Evolutionary conservation across 2,888 invertebrate species (phyloP).

Genomic region (Noctua fimbriata): DNA sequence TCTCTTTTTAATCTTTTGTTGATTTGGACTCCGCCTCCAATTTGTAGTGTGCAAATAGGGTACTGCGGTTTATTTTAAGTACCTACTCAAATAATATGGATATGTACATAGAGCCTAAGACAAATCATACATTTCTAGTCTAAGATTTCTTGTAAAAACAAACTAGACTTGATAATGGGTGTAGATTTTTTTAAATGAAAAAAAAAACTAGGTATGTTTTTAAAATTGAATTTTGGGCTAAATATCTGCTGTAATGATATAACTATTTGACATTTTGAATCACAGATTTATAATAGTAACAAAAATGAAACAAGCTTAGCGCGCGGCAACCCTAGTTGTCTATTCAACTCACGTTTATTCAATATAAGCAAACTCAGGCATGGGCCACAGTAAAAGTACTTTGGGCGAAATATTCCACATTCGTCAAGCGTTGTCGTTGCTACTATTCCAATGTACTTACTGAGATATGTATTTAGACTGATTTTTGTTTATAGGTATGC

Average conservation of each 20-base stretch:
- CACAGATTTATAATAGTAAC: too few relatives aligned
- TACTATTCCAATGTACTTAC: conserved; percentile 74
- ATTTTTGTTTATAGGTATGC: not conserved
- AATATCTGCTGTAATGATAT: not conserved
- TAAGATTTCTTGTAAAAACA: not conserved
- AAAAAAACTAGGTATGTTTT: not conserved
- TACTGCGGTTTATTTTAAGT: not conserved
- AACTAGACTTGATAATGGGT: not conserved
- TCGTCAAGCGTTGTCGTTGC: conserved; percentile 81
- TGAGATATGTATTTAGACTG: not conserved
- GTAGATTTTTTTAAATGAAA: not conserved
- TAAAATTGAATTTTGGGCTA: too few relatives aligned
- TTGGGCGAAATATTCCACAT: conserved; percentile 87
- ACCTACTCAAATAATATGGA: not conserved
- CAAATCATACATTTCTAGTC: not conserved
- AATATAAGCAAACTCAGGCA: conserved; percentile 90
- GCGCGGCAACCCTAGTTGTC: conserved; percentile 83
- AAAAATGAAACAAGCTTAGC: not conserved
- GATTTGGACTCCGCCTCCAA: conserved; percentile 73
- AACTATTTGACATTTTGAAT: not conserved
- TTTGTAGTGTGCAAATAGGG: conserved; percentile 39
- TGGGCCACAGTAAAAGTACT: conserved; percentile 87
- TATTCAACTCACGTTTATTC: conserved; percentile 91
- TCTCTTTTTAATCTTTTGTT: conserved; percentile 70
- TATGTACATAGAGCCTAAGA: not conserved